phyloP scores from a whole-genome alignment of 35 echinoderm and acorn worm genomes.

The Acanthaster planci region DNA sequence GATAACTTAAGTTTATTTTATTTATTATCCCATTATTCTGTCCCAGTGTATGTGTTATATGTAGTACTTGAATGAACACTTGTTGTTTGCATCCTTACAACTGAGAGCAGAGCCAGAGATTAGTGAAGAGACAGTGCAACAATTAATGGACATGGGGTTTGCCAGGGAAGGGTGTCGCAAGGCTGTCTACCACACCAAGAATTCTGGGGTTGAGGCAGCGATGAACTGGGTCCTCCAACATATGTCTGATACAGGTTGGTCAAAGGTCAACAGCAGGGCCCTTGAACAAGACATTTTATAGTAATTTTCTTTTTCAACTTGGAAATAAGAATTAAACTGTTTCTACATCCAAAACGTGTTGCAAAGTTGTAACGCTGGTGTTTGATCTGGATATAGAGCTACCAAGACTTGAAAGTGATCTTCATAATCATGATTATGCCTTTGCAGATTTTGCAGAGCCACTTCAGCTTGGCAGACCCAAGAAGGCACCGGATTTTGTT shows the following conservation, averaged over 20 bases:
- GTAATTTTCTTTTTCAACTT: no score
- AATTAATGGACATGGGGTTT: conserved; percentile 85
- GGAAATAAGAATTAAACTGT: no score
- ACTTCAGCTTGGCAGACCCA: conserved; percentile 64
- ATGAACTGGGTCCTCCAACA: conserved; percentile 96
- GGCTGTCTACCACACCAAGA: conserved; percentile 92
- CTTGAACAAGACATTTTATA: neutral
- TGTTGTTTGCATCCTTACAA: no score
- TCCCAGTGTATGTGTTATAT: no score
- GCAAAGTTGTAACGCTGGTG: no score
- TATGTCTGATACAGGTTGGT: conserved; percentile 76
- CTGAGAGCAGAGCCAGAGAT: conserved; percentile 71
- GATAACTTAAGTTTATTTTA: neutral
- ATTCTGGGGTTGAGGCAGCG: conserved; percentile 78
- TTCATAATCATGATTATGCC: conserved; percentile 7
- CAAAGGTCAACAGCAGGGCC: neutral
- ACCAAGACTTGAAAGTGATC: no score
- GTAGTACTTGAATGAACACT: no score
- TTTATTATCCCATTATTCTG: neutral
- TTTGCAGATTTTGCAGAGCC: conserved; percentile 87
- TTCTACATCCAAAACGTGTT: no score
- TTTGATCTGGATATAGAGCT: no score
- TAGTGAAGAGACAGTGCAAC: conserved; percentile 72
- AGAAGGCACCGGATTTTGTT: conserved; percentile 43
- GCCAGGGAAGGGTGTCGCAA: conserved; percentile 75